Base-by-base conservation (phyloP, 2,113 vertebrate species). In the Sinosuthora webbiana region DNA sequence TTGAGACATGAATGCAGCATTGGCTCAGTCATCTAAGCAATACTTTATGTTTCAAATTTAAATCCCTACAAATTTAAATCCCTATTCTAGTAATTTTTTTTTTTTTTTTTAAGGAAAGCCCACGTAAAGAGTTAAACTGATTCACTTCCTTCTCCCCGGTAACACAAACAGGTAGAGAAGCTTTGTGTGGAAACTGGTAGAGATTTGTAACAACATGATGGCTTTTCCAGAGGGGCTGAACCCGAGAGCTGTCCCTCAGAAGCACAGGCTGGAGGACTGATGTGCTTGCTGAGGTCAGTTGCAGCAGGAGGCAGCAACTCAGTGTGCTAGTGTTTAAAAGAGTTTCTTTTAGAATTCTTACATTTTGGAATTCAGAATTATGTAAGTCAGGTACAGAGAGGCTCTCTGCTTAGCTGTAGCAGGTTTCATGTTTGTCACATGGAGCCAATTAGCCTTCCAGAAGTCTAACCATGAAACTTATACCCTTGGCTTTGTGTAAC, bases 371-470 rank as follows among this genome's bases (percentile, higher is more conserved):
- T 56, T 53, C 5, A 9, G 73, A 89, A 56, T 92, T 78, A 49
- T 64, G 65, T 55, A 53, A 87, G 83, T 59, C 83, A 62, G 81
- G 44, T 80, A 83, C 60, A 83, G 82, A 90, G 79, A 56, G 68
- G 39, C 77, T 63, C 69, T 90, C 52, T 50, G 63, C 82, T 39
- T 85, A 47, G 71, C 78, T 83, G 68, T 52, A 50, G 79, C 75
- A 3, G 27, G 85, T 23, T 2, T 87, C 68, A 9, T 22, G 73
- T 85, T 45, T 85, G 60, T 96, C 90, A 78, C 85, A 18, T 37
- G 4, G 94, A 96, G 92, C 85, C 90, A 86, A 78, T 93, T 83
- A 92, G 52, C 56, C 82, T 93, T 92, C 79, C 71, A 56, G 56
- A 88, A 78, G 60, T 74, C 56, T 44, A 42, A 69, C 74, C 39